Evolutionary conservation across 2,888 invertebrate genomes (phyloP), one percentile per base, ranked within the genome.

Genomic region (Pediacus dermestoides): DNA sequence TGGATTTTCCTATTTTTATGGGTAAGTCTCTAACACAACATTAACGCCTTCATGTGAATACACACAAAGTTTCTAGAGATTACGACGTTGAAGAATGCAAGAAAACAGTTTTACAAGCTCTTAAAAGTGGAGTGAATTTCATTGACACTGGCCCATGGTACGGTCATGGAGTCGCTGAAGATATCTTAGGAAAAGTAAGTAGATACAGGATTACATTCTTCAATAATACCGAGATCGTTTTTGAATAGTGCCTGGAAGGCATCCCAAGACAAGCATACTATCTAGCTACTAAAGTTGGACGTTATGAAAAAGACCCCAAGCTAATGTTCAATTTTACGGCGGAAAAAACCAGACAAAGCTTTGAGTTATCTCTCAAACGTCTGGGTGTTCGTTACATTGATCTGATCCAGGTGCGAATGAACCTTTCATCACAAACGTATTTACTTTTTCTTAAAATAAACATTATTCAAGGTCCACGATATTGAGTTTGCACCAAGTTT

Each of bases 81-180:
- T 77, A 73, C 45, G 74, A 84, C 30, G 78, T 87, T 52, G 71
- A 76, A 14, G 81, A 82, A 49, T 82, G 82, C 22, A 75, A 85
- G 34, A 68, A 75, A 37, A 78, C 89, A 1, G 74, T 95, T 21
- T 75, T 75, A 34, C 73, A 80, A 51, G 84, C 86, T 0, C 63
- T 95, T 2, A 82, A 78, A 60, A 73, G 72, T 22, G 95, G 94
- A 3, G 76, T 96, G 10, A 96, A 96, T 71, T 91, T 88, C 57
- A 79, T 96, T 39, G 95, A 96, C 63, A 93, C 92, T 0, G 88
- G 86, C 0, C 92, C 92, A 0, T 95, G 83, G 82, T 95, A 95
- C 62, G 95, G 95, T 0, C 84, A 90, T 61, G 89, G 93, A 1
- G 76, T 75, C 42, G 87, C 94, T 0, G 94, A 95, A 69, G 75